Base-by-base conservation (phyloP, 2,888 invertebrate genomes). In the Octonoba sinensis region DNA sequence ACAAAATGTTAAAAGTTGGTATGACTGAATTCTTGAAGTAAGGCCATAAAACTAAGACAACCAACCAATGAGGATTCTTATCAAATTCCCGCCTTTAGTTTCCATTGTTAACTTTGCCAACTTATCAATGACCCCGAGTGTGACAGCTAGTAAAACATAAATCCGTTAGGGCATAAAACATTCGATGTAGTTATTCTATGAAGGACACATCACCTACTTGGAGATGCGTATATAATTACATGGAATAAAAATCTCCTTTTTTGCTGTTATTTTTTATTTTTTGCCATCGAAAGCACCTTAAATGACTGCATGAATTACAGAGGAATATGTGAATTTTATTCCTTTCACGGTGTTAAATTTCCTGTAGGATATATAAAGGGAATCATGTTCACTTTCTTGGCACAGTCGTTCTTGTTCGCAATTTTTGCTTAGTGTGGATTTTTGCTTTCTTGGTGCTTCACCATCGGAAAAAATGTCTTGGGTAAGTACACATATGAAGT, bases 231-330 rank as follows among this genome's bases (percentile, higher is more conserved):
- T 49, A 59, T 59, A 54, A 70, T 70, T 46, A 60, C 49, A 27
- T 20, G 36, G 27, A 62, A 72, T 72, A 72, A 60, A 72, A 60
- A 72, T 72, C 18, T 56, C 24, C 18, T 65, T 73, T 44, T 56
- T 56, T 73, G 27, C 36, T 65, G 47, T 66, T 18, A 15, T 20
- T 75, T 75, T 60, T 59, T 49, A 24, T 54, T 75, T 67, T 75
- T 20, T 59, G 59, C 60, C 59, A 36, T 18, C 36, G 36, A 57
- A 69, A 47, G 67, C 54, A 60, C 75, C 67, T 75, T 44, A 60
- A 75, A 67, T 75, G 64, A 75, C 60, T 67, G 67, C 66, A 75
- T 75, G 67, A 60, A 67, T 75, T 75, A 69, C 60, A 72, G 64
- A 62, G 20, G 62, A 59, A 59, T 75, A 24, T 44, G 24, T 49